Evolutionary conservation across 2,888 invertebrate species (phyloP), one percentile per base, ranked within the genome.

Genomic region (Eulithis prunata): DNA sequence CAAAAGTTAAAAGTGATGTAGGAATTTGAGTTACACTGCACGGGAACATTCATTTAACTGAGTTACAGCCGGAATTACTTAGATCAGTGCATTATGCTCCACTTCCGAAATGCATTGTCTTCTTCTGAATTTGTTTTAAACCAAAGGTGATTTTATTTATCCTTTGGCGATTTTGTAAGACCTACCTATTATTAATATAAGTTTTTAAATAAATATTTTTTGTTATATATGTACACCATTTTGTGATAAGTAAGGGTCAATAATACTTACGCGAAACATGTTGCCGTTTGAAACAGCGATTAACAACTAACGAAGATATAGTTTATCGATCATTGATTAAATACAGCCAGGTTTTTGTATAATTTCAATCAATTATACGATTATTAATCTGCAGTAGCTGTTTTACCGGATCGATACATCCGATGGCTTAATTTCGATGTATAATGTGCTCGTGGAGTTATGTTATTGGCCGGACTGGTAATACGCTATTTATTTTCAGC

Each of bases 191-290:
- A 5, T 32, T 32, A 32, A 32, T 4, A 32, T 32, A 32, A 5
- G 32, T 6, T 32, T 1, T 32, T 2, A 32, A 6, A 32, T 32
- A 32, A 32, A 2, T 32, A 3, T 8, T 41, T 8, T 41, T 8
- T 61, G n/a, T 57, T 6, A 32, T 32, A 32, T 32, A 21, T 21
- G 21, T 21, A 21, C 21, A 21, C 21, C 21, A 32, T 32, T 32
- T 2, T 1, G 32, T 32, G 32, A 32, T 32, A 32, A 21, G 1
- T 1, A 21, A 21, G 21, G 21, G 21, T 21, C 46, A 13, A 4
- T 41, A 57, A 32, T 3, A 57, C 81, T 82, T 73, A 82, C 82
- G 64, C 71, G 75, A 67, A 75, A 64, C 82, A 82, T 82, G 73
- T 71, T 79, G 78, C 59, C 68, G 56, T 53, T 59, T 46, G 64